phyloP scores from a whole-genome alignment of 2,888 invertebrate genomes.

The Mactromeris polynyma region DNA sequence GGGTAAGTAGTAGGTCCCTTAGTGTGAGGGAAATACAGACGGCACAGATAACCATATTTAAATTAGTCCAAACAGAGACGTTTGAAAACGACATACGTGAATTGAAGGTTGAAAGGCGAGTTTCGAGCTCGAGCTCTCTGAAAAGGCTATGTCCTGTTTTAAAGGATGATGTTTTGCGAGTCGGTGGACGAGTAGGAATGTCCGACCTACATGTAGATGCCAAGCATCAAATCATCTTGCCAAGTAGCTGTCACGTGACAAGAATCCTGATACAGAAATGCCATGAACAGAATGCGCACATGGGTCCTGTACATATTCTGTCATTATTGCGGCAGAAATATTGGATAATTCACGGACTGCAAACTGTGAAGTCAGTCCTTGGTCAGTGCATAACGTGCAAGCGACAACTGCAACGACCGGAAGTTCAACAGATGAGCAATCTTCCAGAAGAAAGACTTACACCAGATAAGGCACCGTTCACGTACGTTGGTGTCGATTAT shows the following conservation, averaged over 20 bases:
- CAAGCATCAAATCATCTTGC: slow-evolving; percentile 42
- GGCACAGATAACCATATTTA: neutral
- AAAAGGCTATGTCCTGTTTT: neutral
- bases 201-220: neutral
- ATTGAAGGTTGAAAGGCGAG: neutral
- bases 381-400: slow-evolving; percentile 27
- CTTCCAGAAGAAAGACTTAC: slow-evolving; percentile 36
- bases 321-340: slow-evolving; percentile 27
- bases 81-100: neutral
- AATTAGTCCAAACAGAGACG: neutral
- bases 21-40: neutral
- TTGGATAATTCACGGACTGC: slow-evolving; percentile 39
- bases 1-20: neutral
- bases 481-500: too few relatives aligned
- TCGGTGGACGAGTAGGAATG: slow-evolving; percentile 9
- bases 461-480: slow-evolving; percentile 53
- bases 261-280: slow-evolving; percentile 22
- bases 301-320: neutral
- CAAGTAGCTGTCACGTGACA: slow-evolving; percentile 36
- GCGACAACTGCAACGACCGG: neutral
- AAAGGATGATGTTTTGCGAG: slow-evolving; percentile 3
- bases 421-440: slow-evolving; percentile 38
- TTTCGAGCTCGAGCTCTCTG: neutral
- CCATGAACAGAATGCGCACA: slow-evolving; percentile 9
- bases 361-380: slow-evolving; percentile 22